Base-by-base conservation (phyloP, 2,888 invertebrate species). In the Tenthredo notha region DNA sequence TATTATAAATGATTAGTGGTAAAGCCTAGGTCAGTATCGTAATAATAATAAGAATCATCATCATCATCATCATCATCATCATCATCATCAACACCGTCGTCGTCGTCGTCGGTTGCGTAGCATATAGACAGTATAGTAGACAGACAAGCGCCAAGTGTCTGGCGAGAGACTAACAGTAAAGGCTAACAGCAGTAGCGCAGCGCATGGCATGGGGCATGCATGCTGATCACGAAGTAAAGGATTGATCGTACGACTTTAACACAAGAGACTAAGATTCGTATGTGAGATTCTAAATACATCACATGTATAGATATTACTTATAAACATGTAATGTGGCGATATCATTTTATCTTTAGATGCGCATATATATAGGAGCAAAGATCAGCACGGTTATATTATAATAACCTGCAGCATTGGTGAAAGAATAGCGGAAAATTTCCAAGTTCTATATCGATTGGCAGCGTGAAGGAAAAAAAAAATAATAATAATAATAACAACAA, bases 21-120 rank as follows among this genome's bases (percentile, higher is more conserved):
- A 77, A 77, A 77, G 77, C 77, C 77, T 77, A 77, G 77, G 77
- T 77, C 77, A 77, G 54, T 29, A 33, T 77, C 33, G 33, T 54
- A 54, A 54, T 77, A n/a, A 21, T 12, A 43, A 21, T 18, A 2
- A 25, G 5, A 25, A 10, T 54, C n/a, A 10, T 25, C 6, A 5
- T 54, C 54, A n/a, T 54, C 54, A 7, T 54, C 54, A n/a, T 54
- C 58, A n/a, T 21, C 58, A 54, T 54, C 54, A 58, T 58, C 58
- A 7, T 58, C 58, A 2, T 58, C 58, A 21, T 58, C 58, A 6
- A 18, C 54, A 50, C 15, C 50, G 18, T 54, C 54, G n/a, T 7
- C 54, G 54, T n/a, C n/a, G n/a, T n/a, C 58, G 58, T 58, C 2
- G 7, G n/a, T n/a, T 21, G 9, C n/a, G 21, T 58, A 58, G 6